Percentiles rank a stretch among this genome's conserved stretches.
Evolutionary conservation across 2,888 invertebrate species (phyloP).

Genomic region (Leptarthrus brevirostris): DNA sequence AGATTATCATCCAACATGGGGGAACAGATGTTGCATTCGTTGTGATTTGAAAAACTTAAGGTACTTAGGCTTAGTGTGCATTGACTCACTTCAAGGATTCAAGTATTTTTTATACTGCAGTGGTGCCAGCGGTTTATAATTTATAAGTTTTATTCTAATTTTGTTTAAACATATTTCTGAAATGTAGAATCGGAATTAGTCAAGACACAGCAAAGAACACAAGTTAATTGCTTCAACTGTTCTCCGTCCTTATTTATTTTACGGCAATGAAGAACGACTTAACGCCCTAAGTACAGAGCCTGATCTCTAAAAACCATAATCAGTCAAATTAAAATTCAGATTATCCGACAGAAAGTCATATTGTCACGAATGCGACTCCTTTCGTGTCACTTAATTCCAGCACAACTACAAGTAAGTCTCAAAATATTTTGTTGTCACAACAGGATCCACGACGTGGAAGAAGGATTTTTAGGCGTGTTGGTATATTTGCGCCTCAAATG

Average conservation of each 20-base stretch:
- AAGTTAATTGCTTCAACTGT: background rate
- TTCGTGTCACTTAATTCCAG: slow-evolving; percentile 14
- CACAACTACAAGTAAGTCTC: background rate
- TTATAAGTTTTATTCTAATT: too few relatives aligned
- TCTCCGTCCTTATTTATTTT: background rate
- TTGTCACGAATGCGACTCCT: slow-evolving; percentile 60
- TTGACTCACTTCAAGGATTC: too few relatives aligned
- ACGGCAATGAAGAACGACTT: background rate
- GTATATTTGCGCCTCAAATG: slow-evolving; percentile 17
- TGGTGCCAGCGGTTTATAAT: too few relatives aligned
- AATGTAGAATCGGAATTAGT: too few relatives aligned
- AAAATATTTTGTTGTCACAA: background rate
- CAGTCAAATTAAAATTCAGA: slow-evolving; percentile 67
- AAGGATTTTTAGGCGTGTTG: slow-evolving; percentile 24
- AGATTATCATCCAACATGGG: slow-evolving; percentile 4
- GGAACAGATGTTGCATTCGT: slow-evolving; percentile 26
- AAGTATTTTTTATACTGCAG: too few relatives aligned
- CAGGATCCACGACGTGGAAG: background rate
- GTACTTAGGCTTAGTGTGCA: too few relatives aligned
- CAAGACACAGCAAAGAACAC: background rate
- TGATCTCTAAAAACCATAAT: slow-evolving; percentile 59
- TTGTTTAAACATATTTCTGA: too few relatives aligned
- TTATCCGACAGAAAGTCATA: slow-evolving; percentile 66
- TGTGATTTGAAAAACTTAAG: background rate
- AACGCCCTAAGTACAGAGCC: slow-evolving; percentile 40